Base-by-base conservation (phyloP, 2,113 vertebrate species). In the Elephantulus edwardii region DNA sequence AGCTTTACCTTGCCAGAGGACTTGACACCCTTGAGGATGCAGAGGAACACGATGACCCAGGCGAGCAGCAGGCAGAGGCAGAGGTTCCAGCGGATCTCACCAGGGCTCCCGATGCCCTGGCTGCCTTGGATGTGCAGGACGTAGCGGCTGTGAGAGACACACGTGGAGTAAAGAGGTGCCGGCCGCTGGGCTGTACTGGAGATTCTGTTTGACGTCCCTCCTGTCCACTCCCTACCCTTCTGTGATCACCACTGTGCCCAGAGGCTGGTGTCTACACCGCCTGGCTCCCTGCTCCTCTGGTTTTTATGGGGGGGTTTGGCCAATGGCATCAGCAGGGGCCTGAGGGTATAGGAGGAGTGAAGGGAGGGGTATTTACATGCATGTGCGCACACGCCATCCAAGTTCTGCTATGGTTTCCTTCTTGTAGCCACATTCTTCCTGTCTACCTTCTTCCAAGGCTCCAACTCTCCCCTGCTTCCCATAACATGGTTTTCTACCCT, bases 61-160 rank as follows among this genome's bases (percentile, higher is more conserved):
- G 98, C 97, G 1, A 98, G 97, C 42, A 98, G 97, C 76, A 98
- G 97, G 92, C 98, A 98, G 26, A 98, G 97, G 90, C 98, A 98
- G 68, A 98, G 94, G 88, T 98, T 98, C 98, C 98, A 98, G 68
- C 98, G 97, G 92, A 98, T 97, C 19, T 80, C 95, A 64, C 98
- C 98, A 0, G 98, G 98, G 80, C 97, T 95, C 48, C 98, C 97
- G 0, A 98, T 98, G 90, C 98, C 98, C 38, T 94, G 97, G 94
- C 98, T 98, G n/a, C 97, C 98, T 96, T 98, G 98, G 94, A 98
- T 98, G 92, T 98, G 98, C 19, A 98, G 97, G 58, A 98, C 98
- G 0, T 98, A 98, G 35, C 98, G 98, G 95, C 98, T 98, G 86
- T 66, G 58, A 86, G 3, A 71, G 95, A 96, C 78, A 77, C 4